Evolutionary conservation across 2,888 invertebrate species (phyloP), one percentile per base, ranked within the genome.

Genomic region (Coremacera marginata): DNA sequence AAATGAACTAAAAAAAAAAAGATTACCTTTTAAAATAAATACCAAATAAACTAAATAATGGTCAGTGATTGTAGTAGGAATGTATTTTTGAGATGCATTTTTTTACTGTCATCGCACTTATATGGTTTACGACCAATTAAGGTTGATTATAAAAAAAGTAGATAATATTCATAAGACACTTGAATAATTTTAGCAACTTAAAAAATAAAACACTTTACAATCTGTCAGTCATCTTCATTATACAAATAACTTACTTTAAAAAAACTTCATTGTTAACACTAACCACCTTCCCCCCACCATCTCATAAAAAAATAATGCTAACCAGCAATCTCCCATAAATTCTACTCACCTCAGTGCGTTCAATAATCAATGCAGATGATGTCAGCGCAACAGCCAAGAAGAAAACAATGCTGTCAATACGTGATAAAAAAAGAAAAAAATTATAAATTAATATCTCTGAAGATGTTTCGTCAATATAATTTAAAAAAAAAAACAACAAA

Each of bases 381-480:
- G 98, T 98, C 80, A 98, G 90, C 0, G 98, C 98, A 9, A 98
- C 97, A 71, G 98, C 97, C 91, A 98, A 92, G 92, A 98, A 97
- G 92, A 97, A 98, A 3, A 97, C 97, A 89, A 98, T 97, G 60
- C 97, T 98, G 51, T n/a, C 22, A 72, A 60, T 5, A 14, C 4
- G 5, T 31, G 51, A 62, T 73, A 77, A 27, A 65, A 5, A 31
- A 37, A n/a, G 16, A 63, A 63, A 55, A 19, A 1, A 22, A 55
- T 19, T 55, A n/a, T n/a, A n/a, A 22, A 22, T 55, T n/a, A 55
- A 55, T 8, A 55, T 8, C 5, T 55, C 1, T 5, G 19, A 19
- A 55, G 55, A 22, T 22, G 5, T 22, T 22, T 55, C 5, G 55
- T 9, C 2, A 31, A 31, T 25, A 27, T 60, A 31, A 27, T 9